Conservation (phyloP, 2,797 vertebrate genomes). For the Bufotes viridis region DNA sequence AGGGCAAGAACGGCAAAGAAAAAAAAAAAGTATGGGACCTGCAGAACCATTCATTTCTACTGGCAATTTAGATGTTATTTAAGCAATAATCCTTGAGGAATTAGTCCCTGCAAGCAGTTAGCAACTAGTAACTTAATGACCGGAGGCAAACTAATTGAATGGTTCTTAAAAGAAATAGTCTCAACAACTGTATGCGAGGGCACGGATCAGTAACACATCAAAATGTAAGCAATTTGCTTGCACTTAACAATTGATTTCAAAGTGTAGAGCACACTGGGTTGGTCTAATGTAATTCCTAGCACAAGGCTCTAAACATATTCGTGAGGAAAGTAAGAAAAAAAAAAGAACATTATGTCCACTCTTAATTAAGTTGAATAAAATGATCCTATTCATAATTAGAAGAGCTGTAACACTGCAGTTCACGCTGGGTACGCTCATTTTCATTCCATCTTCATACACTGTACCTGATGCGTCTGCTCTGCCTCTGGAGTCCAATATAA, state of each 20-base stretch:
- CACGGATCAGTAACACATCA: conserved; percentile 57
- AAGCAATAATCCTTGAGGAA: conserved; percentile 62
- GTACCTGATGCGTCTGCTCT: conserved; percentile 54
- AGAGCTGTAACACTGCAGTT: conserved; percentile 44
- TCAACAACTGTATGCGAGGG: conserved; percentile 49
- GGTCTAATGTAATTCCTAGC: conserved; percentile 59
- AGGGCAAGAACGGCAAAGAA: conserved; percentile 46
- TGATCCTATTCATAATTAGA: conserved; percentile 58
- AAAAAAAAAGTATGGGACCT: conserved; percentile 28
- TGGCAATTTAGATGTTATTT: conserved; percentile 59
- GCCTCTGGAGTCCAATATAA: conserved; percentile 52
- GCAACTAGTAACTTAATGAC: conserved; percentile 63
- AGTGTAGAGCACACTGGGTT: conserved; percentile 53
- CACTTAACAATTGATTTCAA: conserved; percentile 62
- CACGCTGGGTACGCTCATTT: conserved; percentile 56
- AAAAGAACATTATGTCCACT: conserved; percentile 54
- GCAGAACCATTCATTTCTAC: conserved; percentile 50
- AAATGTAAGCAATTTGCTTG: conserved; percentile 61
- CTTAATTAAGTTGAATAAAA: conserved; percentile 62
- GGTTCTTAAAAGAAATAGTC: conserved; percentile 58
- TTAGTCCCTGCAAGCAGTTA: conserved; percentile 58
- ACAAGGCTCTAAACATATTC: conserved; percentile 28
- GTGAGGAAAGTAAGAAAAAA: neutral
- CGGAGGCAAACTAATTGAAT: conserved; percentile 62
- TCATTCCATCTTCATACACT: conserved; percentile 55